Conservation (phyloP, 53 echinoderm and acorn worm genomes). For the Zoroaster sp. region DNA sequence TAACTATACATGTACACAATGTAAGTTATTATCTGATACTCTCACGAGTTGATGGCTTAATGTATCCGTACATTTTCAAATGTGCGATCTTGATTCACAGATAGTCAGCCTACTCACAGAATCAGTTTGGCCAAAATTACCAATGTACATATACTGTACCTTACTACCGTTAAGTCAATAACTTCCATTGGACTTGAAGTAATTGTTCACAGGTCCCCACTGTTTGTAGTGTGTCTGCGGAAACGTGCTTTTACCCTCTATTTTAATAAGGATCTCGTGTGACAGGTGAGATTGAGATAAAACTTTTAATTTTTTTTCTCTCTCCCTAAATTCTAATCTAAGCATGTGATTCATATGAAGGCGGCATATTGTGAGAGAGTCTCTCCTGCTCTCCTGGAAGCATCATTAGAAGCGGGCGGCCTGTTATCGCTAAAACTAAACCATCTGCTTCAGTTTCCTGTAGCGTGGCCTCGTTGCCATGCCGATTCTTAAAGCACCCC, state of each 20-base stretch:
- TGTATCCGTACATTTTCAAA: too few species aligned
- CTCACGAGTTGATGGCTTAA: too few species aligned
- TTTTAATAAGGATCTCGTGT: neutral
- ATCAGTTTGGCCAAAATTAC: too few species aligned
- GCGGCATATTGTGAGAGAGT: neutral
- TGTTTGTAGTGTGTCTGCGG: neutral
- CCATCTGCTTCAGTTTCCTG: slow-evolving; percentile 18
- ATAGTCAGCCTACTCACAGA: too few species aligned
- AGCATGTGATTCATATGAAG: neutral
- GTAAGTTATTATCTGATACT: too few species aligned
- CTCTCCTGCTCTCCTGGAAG: neutral
- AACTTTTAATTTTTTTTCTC: neutral
- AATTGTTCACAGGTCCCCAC: neutral
- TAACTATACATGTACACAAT: too few species aligned
- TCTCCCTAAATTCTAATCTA: neutral
- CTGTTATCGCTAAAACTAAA: neutral
- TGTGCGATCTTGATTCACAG: too few species aligned
- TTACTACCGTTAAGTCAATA: neutral
- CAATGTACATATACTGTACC: too few species aligned
- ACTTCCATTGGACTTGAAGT: neutral
- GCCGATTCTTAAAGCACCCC: too few species aligned
- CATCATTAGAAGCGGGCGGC: neutral
- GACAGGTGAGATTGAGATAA: neutral
- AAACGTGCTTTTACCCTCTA: neutral
- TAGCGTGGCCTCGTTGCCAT: neutral